phyloP scores from a whole-genome alignment of 2,888 invertebrate genomes.

The Leptothorax acervorum region DNA sequence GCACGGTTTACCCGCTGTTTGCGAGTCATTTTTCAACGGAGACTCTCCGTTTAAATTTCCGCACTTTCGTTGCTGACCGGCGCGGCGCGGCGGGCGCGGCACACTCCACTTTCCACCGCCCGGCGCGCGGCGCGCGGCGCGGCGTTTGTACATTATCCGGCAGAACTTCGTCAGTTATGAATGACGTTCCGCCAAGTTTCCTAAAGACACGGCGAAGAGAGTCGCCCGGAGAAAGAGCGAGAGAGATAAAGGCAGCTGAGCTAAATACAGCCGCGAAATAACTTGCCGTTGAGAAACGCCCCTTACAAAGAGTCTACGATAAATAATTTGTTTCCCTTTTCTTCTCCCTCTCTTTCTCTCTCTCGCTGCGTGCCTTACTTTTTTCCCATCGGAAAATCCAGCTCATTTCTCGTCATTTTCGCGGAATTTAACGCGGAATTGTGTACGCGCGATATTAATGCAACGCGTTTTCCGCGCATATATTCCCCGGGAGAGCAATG shows the following conservation, averaged over 20 bases:
- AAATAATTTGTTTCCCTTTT: conserved; percentile 33
- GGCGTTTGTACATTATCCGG: conserved; percentile 40
- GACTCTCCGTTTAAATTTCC: conserved; percentile 40
- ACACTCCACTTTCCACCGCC: conserved; percentile 26
- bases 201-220: conserved; percentile 36
- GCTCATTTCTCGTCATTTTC: conserved; percentile 45
- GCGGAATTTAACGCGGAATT: conserved; percentile 24
- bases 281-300: conserved; percentile 25
- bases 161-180: conserved; percentile 53
- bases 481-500: conserved; percentile 32
- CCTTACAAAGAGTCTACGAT: neutral
- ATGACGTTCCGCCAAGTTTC: conserved; percentile 51
- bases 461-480: conserved; percentile 4
- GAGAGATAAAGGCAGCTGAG: neutral
- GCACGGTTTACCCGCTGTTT: conserved; percentile 41
- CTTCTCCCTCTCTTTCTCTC: neutral
- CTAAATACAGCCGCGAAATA: conserved; percentile 51
- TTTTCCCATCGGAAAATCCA: conserved; percentile 21
- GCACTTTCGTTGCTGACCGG: conserved; percentile 36
- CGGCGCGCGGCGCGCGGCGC: neutral
- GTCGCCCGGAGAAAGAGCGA: conserved; percentile 24
- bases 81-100: neutral
- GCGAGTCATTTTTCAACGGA: conserved; percentile 48
- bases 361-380: neutral
- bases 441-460: conserved; percentile 34